These are phyloP conservation scores for Festucalex cinctus DNA, from an alignment of 2,113 vertebrate genomes.

Conservation along the genomic window DNA sequence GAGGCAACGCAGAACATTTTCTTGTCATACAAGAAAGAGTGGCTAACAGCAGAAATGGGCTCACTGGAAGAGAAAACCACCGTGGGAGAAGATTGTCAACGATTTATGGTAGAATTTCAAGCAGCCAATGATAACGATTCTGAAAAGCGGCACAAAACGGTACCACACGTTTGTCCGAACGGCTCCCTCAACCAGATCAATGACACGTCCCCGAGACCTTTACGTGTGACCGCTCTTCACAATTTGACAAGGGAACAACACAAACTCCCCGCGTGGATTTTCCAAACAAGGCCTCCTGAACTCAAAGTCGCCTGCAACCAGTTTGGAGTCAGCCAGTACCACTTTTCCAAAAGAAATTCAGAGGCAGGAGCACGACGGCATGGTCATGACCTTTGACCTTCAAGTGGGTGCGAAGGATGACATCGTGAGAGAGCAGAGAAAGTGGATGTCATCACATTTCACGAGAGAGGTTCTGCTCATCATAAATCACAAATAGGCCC, in stretches of 20 bases:
- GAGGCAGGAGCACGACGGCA: slow-evolving; percentile 56
- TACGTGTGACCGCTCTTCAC: slow-evolving; percentile 13
- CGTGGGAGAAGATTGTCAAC: background rate
- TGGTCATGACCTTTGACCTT: slow-evolving; percentile 62
- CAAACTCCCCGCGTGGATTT: slow-evolving; percentile 43
- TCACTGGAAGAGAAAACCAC: slow-evolving; percentile 8
- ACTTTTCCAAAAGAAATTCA: slow-evolving; percentile 69
- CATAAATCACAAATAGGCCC: slow-evolving; percentile 23
- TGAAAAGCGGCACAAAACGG: slow-evolving; percentile 1
- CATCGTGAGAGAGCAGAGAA: slow-evolving; percentile 28
- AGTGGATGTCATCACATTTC: slow-evolving; percentile 43
- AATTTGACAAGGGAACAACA: slow-evolving; percentile 10
- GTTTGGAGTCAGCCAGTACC: slow-evolving; percentile 63
- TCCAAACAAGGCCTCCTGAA: slow-evolving; percentile 25
- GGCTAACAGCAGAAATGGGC: slow-evolving; percentile 6
- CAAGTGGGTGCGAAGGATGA: slow-evolving; percentile 36
- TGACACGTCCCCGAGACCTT: slow-evolving; percentile 9
- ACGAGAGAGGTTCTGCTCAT: slow-evolving; percentile 12
- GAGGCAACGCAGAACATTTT: slow-evolving; percentile 14
- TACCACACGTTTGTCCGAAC: slow-evolving; percentile 16
- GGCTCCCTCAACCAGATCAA: slow-evolving; percentile 40
- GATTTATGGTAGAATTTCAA: background rate
- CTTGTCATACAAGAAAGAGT: slow-evolving; percentile 21
- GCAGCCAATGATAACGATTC: background rate
- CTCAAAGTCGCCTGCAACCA: slow-evolving; percentile 19